Evolutionary conservation across 2,797 vertebrate genomes (phyloP).

Genomic region (Rallus crepitans): DNA sequence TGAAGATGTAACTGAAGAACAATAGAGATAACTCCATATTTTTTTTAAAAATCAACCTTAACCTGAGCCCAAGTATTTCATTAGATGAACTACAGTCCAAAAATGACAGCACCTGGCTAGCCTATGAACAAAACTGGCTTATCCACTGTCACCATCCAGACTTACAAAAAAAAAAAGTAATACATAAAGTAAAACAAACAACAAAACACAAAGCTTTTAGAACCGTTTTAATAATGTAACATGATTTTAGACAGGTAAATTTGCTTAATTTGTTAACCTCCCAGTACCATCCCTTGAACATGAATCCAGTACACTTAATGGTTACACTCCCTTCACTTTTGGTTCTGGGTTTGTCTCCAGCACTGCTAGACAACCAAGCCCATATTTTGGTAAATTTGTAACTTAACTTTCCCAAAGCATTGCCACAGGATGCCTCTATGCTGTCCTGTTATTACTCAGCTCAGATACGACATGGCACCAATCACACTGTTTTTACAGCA

Average conservation of each 20-base stretch:
- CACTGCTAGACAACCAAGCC: neutral
- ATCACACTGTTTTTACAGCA: neutral
- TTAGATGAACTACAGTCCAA: neutral
- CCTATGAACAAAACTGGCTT: neutral
- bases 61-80: constrained; percentile 16
- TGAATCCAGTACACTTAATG: neutral
- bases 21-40: constrained; percentile 13
- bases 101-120: constrained; percentile 3
- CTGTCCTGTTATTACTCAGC: neutral
- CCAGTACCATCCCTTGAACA: neutral
- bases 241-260: constrained; percentile 30
- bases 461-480: neutral
- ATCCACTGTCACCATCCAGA: neutral
- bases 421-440: neutral
- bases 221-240: constrained; percentile 60
- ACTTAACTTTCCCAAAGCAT: neutral
- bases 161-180: neutral
- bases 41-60: neutral
- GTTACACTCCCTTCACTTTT: neutral
- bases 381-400: neutral
- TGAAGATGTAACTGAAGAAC: constrained; percentile 48
- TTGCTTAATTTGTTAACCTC: constrained; percentile 1
- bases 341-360: neutral
- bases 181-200: constrained; percentile 50
- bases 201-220: constrained; percentile 56